These are phyloP conservation scores for Eremophila alpestris DNA, from an alignment of 2,797 vertebrate genomes.

Conservation along the genomic window DNA sequence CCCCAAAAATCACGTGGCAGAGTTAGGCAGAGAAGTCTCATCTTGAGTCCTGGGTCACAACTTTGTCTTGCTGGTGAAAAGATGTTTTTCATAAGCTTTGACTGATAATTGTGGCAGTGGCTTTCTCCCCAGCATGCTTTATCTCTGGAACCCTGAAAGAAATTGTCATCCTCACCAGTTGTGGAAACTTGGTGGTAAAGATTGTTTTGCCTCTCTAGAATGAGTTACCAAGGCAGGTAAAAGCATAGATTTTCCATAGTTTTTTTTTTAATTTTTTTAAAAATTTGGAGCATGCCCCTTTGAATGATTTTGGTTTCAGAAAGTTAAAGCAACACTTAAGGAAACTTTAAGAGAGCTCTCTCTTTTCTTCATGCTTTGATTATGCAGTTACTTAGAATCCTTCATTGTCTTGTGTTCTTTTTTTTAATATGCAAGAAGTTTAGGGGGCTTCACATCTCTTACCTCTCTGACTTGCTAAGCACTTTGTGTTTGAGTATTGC, in stretches of 20 bases:
- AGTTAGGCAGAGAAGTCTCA: not conserved
- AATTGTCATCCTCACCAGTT: not conserved
- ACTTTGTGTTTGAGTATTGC: not conserved
- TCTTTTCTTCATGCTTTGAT: not conserved
- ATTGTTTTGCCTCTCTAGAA: not conserved
- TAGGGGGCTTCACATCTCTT: not conserved
- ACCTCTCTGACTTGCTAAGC: not conserved
- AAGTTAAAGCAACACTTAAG: not conserved
- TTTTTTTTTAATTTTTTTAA: not conserved
- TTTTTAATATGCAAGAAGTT: not conserved
- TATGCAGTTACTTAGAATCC: not conserved
- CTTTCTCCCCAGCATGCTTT: not conserved
- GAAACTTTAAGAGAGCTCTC: not conserved
- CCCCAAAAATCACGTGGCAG: not conserved
- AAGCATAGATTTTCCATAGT: not conserved
- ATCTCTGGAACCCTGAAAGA: not conserved
- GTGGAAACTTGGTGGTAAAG: not conserved
- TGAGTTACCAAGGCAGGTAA: not conserved
- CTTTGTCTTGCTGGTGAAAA: not conserved
- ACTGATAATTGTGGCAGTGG: not conserved
- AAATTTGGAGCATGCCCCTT: not conserved
- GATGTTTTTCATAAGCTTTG: not conserved
- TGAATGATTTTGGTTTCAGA: not conserved
- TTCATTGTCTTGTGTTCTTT: not conserved
- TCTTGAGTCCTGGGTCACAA: not conserved